A percentile compares a stretch with the other conserved stretches of the same genome.
phyloP scores from a whole-genome alignment of 2,113 vertebrate species.

The Megalops atlanticus region DNA sequence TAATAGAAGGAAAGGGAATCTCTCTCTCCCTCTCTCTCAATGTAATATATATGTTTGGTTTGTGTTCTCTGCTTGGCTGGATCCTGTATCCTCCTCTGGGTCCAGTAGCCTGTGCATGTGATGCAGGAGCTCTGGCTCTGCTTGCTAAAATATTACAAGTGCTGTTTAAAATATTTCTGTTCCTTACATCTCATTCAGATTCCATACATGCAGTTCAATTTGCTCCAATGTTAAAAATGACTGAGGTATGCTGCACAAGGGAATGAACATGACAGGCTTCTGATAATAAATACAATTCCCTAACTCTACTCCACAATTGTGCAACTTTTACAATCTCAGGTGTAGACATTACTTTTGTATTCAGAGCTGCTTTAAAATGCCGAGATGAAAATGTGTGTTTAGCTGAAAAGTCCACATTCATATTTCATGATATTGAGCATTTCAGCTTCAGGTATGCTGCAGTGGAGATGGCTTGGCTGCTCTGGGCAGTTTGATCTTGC shows the following conservation, averaged over 20 bases:
- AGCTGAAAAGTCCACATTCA: background rate
- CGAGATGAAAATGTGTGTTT: background rate
- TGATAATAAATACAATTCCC: no score
- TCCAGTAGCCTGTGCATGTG: background rate
- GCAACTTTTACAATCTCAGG: background rate
- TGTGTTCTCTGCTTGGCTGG: background rate
- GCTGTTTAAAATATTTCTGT: background rate
- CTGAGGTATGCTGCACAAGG: no score
- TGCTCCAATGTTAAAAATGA: background rate
- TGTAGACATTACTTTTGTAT: background rate
- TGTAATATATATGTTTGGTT: background rate
- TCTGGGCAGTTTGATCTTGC: conserved; percentile 63
- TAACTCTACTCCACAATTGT: no score
- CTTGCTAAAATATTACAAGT: background rate
- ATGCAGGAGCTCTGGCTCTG: no score
- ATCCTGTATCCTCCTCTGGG: background rate
- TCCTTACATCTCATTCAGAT: no score
- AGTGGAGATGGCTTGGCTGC: conserved; percentile 31
- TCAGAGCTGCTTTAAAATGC: background rate
- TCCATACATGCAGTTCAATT: background rate
- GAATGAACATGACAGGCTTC: background rate
- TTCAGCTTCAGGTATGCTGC: conserved; percentile 5
- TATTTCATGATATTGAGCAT: background rate
- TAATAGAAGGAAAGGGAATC: background rate
- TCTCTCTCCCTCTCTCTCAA: background rate